Conservation (phyloP, 2,888 invertebrate genomes). For the Asteroscopus sphinx region DNA sequence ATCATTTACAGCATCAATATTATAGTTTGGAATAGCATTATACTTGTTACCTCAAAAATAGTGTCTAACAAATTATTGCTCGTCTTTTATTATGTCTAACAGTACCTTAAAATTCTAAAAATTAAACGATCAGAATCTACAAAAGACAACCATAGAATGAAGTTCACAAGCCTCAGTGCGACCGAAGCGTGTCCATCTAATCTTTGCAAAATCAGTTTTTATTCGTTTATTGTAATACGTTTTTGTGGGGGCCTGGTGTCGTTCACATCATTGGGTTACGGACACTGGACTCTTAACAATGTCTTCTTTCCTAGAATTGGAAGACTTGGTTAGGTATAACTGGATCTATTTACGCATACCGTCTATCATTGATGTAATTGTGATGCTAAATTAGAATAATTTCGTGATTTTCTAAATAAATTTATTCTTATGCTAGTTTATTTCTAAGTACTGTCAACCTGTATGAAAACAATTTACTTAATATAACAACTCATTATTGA, state of each 20-base stretch:
- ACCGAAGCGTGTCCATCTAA: constrained; percentile 73
- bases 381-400: not conserved
- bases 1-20: no score
- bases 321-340: constrained; percentile 29
- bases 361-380: constrained; percentile 1
- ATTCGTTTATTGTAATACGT: constrained; percentile 69
- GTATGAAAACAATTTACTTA: no score
- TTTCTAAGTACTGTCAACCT: not conserved
- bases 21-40: no score
- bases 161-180: constrained; percentile 40
- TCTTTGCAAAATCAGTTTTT: constrained; percentile 78
- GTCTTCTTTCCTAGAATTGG: constrained; percentile 39
- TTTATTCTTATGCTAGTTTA: no score
- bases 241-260: constrained; percentile 77
- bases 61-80: no score
- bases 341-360: constrained; percentile 29
- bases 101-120: constrained; percentile 1
- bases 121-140: constrained; percentile 23
- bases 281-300: constrained; percentile 51
- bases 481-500: no score
- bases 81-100: constrained; percentile 9
- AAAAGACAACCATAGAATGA: constrained; percentile 12
- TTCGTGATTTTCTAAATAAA: not conserved
- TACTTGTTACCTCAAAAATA: no score
- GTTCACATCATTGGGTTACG: constrained; percentile 75